Conservation (phyloP, 1,140 invertebrate genomes). For the Euwallacea fornicatus region DNA sequence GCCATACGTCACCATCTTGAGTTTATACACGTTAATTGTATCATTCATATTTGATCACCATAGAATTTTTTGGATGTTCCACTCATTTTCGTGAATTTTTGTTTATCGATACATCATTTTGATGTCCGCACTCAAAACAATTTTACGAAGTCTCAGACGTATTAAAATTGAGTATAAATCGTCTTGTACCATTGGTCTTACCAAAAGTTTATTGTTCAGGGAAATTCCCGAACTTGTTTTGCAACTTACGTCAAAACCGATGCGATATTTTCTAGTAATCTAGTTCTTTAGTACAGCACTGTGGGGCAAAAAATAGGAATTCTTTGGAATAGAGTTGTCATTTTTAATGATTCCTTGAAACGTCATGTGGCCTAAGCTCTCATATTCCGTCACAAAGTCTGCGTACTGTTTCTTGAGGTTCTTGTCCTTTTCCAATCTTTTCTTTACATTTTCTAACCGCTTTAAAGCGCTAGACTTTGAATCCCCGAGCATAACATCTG, state of each 20-base stretch:
- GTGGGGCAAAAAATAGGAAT: constrained; percentile 51
- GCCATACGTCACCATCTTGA: no score
- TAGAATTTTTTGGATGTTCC: no score
- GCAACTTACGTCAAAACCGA: constrained; percentile 51
- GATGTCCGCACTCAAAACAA: no score
- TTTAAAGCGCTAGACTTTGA: constrained; percentile 18
- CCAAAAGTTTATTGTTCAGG: constrained; percentile 48
- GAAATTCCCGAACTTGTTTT: constrained; percentile 49
- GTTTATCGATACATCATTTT: no score
- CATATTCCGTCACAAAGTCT: constrained; percentile 18
- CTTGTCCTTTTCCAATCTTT: constrained; percentile 8
- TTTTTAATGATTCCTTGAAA: constrained; percentile 6
- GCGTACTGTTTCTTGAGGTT: constrained; percentile 20
- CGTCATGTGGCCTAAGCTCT: constrained; percentile 25
- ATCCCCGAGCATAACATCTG: constrained; percentile 16
- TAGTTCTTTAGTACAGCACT: constrained; percentile 47
- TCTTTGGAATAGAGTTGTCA: constrained; percentile 10
- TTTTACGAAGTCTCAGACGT: no score
- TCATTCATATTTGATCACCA: no score
- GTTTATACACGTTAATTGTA: no score
- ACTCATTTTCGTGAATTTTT: no score
- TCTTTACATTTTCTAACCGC: constrained; percentile 21
- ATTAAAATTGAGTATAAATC: no score
- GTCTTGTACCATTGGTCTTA: no score
- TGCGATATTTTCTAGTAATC: constrained; percentile 45